These are phyloP conservation scores for Desoria tigrina DNA, from an alignment of 2,888 invertebrate species.

Conservation along the genomic window DNA sequence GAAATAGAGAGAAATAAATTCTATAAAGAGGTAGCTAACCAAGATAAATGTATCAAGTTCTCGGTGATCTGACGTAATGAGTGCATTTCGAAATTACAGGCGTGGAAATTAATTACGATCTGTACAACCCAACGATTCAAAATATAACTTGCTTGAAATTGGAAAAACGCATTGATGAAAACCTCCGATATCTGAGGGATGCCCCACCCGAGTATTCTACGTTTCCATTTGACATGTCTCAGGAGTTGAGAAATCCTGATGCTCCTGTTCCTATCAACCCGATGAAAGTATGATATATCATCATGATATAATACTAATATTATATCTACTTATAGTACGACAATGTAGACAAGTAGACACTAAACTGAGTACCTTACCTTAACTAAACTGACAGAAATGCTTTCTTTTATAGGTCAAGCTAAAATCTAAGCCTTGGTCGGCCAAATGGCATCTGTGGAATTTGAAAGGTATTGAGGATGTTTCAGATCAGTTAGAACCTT, in stretches of 20 bases:
- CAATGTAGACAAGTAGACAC: no score
- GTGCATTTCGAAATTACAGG: no score
- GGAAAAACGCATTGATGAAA: conserved; percentile 89
- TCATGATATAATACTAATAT: no score
- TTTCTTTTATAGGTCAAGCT: conserved; percentile 59
- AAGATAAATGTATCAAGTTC: no score
- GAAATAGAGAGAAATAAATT: neutral
- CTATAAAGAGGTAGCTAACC: no score
- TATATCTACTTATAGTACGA: no score
- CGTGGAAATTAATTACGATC: conserved; percentile 73
- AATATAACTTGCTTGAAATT: conserved; percentile 86
- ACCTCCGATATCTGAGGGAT: conserved; percentile 84
- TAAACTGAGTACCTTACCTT: no score
- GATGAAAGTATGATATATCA: conserved; percentile 62
- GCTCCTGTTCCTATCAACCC: conserved; percentile 76
- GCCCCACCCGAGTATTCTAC: conserved; percentile 89
- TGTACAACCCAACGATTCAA: conserved; percentile 91
- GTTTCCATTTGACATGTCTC: conserved; percentile 87
- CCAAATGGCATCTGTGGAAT: conserved; percentile 80
- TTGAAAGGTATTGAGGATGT: conserved; percentile 70
- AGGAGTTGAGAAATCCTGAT: conserved; percentile 75
- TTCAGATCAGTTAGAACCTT: conserved; percentile 43
- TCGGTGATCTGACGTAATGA: no score
- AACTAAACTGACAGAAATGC: no score
- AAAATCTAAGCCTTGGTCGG: conserved; percentile 78